Percentiles rank a stretch among this genome's conserved stretches.
Conservation (phyloP, 2,113 vertebrate genomes). For the Nannobrachium achirus region DNA sequence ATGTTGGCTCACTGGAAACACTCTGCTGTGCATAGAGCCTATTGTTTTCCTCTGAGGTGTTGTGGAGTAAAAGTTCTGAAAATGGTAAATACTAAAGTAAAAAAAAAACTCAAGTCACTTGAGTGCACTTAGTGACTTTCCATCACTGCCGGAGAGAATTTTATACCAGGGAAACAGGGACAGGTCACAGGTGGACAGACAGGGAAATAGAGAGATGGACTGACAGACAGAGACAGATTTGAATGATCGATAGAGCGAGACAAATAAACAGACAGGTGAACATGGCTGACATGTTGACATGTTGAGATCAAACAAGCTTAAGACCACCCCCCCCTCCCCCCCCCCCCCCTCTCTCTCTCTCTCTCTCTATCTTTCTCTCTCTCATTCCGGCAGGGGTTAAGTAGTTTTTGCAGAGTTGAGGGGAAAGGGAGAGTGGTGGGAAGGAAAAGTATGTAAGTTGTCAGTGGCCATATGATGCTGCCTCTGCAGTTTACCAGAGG, state of each 20-base stretch:
- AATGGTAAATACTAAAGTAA: too few species aligned
- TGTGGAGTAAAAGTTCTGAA: too few species aligned
- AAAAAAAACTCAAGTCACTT: too few species aligned
- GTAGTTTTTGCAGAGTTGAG: slow-evolving; percentile 57
- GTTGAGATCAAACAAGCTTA: slow-evolving; percentile 30
- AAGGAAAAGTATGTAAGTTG: slow-evolving; percentile 66
- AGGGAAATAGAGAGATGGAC: slow-evolving; percentile 17
- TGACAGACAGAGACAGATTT: not conserved
- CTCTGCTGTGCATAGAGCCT: too few species aligned
- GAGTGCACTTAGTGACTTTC: too few species aligned
- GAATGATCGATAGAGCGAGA: too few species aligned
- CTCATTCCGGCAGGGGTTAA: slow-evolving; percentile 39
- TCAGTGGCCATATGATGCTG: slow-evolving; percentile 72
- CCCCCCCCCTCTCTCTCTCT: not conserved
- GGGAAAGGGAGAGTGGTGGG: slow-evolving; percentile 22
- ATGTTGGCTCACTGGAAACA: too few species aligned
- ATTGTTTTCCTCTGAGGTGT: too few species aligned
- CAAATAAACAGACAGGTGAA: too few species aligned
- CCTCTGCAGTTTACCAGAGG: slow-evolving; percentile 58
- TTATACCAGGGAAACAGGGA: too few species aligned
- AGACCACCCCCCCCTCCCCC: slow-evolving; percentile 22
- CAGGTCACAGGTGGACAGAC: slow-evolving; percentile 10
- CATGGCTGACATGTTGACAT: not conserved
- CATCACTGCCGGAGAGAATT: too few species aligned
- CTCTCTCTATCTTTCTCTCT: slow-evolving; percentile 2